Evolutionary conservation across 2,113 vertebrate species (phyloP).

Genomic region (Serinus canaria): DNA sequence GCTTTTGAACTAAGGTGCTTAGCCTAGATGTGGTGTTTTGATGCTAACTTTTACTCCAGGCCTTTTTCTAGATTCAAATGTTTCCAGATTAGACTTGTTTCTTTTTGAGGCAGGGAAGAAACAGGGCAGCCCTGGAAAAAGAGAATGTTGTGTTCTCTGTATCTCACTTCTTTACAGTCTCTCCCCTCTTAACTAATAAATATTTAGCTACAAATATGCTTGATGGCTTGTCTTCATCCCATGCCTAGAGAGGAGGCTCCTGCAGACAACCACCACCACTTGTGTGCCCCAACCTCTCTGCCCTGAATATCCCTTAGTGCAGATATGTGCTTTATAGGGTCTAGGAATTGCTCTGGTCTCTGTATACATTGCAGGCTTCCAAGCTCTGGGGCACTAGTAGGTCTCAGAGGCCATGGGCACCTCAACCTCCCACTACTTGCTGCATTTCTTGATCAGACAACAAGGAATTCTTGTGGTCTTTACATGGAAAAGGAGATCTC

Average conservation of each 20-base stretch:
- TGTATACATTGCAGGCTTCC: fast-evolving
- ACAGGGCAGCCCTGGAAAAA: not conserved
- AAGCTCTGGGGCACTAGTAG: not conserved
- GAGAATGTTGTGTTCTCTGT: not conserved
- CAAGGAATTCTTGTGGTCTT: not conserved
- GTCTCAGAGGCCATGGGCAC: not conserved
- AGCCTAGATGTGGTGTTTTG: not conserved
- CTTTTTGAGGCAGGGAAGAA: not conserved
- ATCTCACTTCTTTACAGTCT: not conserved
- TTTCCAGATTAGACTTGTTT: not conserved
- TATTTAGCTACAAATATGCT: not conserved
- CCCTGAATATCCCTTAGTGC: not conserved
- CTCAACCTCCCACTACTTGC: not conserved
- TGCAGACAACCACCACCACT: not conserved
- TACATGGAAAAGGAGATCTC: not conserved
- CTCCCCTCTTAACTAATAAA: not conserved
- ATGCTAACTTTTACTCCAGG: not conserved
- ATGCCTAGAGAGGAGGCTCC: not conserved
- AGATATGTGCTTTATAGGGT: not conserved
- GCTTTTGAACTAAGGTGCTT: not conserved
- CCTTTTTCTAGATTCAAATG: not conserved
- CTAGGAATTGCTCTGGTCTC: not conserved
- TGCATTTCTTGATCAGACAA: not conserved
- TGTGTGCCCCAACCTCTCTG: not conserved
- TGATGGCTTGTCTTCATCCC: not conserved